A percentile compares a stretch with the other conserved stretches of the same genome.
Evolutionary conservation across 2,113 vertebrate genomes (phyloP).

Genomic region (Muntiacus muntjak): DNA sequence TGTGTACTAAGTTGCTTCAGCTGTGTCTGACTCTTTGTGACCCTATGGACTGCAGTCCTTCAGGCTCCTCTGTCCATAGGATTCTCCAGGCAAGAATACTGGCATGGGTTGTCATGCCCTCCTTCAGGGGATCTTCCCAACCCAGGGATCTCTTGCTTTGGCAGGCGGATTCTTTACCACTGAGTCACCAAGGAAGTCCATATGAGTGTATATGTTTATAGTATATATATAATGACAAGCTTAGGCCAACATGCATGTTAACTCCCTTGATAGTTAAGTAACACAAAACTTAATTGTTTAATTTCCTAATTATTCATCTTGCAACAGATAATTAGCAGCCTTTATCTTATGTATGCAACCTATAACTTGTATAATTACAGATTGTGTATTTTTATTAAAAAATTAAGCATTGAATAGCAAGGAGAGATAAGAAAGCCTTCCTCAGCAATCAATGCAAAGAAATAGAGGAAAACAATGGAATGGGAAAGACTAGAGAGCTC

Average conservation of each 20-base stretch:
- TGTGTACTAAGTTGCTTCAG: neutral
- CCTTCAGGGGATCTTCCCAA: neutral
- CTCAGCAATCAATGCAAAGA: neutral
- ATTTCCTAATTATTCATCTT: neutral
- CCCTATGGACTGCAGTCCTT: neutral
- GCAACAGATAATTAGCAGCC: neutral
- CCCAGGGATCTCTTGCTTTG: neutral
- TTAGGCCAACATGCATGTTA: neutral
- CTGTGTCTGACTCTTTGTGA: neutral
- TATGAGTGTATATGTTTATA: neutral
- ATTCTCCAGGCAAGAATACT: neutral
- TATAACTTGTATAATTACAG: neutral
- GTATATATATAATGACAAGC: neutral
- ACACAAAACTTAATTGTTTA: neutral
- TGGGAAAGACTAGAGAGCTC: neutral
- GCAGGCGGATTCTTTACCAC: neutral
- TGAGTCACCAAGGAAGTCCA: neutral
- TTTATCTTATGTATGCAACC: neutral
- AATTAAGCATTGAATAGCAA: neutral
- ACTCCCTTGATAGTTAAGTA: neutral
- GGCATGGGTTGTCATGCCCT: neutral
- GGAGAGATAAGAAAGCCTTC: neutral
- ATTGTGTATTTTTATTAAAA: conserved; percentile 8
- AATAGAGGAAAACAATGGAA: neutral
- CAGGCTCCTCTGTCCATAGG: neutral